Base-by-base conservation (phyloP, 2,113 vertebrate species). In the Bujurquina vittata region DNA sequence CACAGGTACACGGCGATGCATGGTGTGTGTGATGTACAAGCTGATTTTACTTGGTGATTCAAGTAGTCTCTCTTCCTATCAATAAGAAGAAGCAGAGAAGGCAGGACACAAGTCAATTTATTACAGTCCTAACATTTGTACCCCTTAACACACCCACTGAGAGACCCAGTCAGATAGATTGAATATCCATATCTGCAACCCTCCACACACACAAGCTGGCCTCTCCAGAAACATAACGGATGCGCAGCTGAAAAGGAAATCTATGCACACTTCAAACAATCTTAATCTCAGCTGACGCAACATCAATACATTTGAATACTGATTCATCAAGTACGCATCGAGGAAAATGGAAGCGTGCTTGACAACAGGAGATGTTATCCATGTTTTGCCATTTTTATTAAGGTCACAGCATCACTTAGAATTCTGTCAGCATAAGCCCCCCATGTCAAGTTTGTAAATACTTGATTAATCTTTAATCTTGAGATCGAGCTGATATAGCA, bases 181-280 rank as follows among this genome's bases (percentile, higher is more conserved):
- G 91, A 95, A 92, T 79, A 92, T 88, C 94, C 83, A 92, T 93
- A 93, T 89, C 87, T 87, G 79, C 85, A 79, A 81, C 84, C 79
- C 61, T 88, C 89, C 87, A 80, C 90, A 84, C 46, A 87, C 88
- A 91, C 87, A 52, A 55, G 85, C 75, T 52, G 73, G 52, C 85
- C 84, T 89, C 91, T 91, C 84, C 84, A 90, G 84, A 88, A 93
- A 86, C 82, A 88, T 90, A 90, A 91, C 77, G 35, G 84, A 93
- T 91, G 85, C 59, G 72, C 79, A 56, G 52, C 60, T 23, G 75
- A 93, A 92, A 89, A 84, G 90, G 75, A 95, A 94, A 95, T 95
- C 93, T 26, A 94, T 95, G 90, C 72, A 43, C 90, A 93, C 90
- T 93, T 95, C 91, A 94, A 93, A 95, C 87, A 91, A 89, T 90